Percentiles rank a stretch among this genome's conserved stretches.
Conservation (phyloP, 23 tunicate species). For the Styela clava region DNA sequence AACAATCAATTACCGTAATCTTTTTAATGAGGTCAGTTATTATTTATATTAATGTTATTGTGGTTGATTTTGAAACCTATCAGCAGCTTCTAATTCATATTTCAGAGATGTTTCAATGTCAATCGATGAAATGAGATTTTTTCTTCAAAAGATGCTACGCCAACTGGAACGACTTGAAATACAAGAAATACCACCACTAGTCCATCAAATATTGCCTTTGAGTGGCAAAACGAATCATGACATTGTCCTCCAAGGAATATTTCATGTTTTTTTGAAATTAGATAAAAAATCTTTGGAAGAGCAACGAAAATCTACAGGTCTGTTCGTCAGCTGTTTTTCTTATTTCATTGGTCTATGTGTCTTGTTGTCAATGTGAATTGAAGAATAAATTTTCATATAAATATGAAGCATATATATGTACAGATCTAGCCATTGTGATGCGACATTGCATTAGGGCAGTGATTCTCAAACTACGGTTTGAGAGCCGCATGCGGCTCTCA, state of each 20-base stretch:
- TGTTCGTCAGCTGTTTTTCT: background rate
- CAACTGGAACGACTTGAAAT: slow-evolving; percentile 25
- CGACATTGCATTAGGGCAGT: too few relatives aligned
- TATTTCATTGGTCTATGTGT: background rate
- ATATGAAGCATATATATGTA: too few relatives aligned
- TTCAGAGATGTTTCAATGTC: slow-evolving; percentile 49
- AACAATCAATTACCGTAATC: too few relatives aligned
- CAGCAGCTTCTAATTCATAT: background rate
- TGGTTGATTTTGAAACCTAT: too few relatives aligned
- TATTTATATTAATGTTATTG: too few relatives aligned
- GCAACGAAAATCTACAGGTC: background rate
- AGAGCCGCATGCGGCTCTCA: too few relatives aligned
- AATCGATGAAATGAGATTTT: slow-evolving; percentile 44
- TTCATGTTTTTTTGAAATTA: slow-evolving; percentile 23
- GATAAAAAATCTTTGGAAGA: slow-evolving; percentile 14
- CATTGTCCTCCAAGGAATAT: slow-evolving; percentile 33
- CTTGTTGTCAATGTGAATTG: too few relatives aligned
- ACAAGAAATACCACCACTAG: slow-evolving; percentile 48
- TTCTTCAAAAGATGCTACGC: slow-evolving; percentile 42
- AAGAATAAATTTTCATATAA: too few relatives aligned
- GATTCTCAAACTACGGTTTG: too few relatives aligned
- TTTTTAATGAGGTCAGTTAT: too few relatives aligned
- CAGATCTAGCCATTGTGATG: too few relatives aligned
- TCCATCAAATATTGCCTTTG: slow-evolving; percentile 40
- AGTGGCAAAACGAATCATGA: slow-evolving; percentile 34